Conservation (phyloP, 37 sponge, comb jelly and placozoan genomes). For the Beroe forskalii region DNA sequence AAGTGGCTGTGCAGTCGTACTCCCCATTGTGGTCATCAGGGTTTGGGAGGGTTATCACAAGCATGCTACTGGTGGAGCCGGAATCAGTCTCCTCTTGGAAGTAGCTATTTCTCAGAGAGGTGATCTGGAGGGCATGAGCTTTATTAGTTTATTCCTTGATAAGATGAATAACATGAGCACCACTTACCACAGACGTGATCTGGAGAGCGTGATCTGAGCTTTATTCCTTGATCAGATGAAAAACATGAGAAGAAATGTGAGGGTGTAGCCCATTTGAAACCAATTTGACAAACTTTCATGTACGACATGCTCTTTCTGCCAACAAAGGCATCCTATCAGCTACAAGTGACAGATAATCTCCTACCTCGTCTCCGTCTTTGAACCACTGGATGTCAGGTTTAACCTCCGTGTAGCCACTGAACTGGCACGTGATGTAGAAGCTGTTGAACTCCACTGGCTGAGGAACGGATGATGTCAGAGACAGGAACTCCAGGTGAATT, state of each 20-base stretch:
- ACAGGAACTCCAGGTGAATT: conserved; percentile 25
- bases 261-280: too few species aligned
- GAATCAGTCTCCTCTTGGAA: not conserved
- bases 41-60: conserved; percentile 18
- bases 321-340: too few species aligned
- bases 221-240: too few species aligned
- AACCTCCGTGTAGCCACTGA: not conserved
- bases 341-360: not conserved
- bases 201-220: too few species aligned
- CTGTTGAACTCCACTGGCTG: conserved; percentile 57
- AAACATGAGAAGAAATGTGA: too few species aligned
- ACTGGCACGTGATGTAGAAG: conserved; percentile 16
- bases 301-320: too few species aligned
- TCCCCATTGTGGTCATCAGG: conserved; percentile 7
- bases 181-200: too few species aligned
- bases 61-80: not conserved
- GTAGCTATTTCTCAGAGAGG: not conserved
- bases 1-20: conserved; percentile 44
- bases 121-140: not conserved
- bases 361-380: conserved; percentile 24
- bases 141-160: too few species aligned
- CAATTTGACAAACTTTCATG: too few species aligned
- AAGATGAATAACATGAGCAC: too few species aligned
- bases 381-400: conserved; percentile 10
- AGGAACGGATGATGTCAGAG: conserved; percentile 21